Percentiles rank a stretch among this genome's conserved stretches.
Evolutionary conservation across 2,888 invertebrate species (phyloP).

Genomic region (Epirrita christyi): DNA sequence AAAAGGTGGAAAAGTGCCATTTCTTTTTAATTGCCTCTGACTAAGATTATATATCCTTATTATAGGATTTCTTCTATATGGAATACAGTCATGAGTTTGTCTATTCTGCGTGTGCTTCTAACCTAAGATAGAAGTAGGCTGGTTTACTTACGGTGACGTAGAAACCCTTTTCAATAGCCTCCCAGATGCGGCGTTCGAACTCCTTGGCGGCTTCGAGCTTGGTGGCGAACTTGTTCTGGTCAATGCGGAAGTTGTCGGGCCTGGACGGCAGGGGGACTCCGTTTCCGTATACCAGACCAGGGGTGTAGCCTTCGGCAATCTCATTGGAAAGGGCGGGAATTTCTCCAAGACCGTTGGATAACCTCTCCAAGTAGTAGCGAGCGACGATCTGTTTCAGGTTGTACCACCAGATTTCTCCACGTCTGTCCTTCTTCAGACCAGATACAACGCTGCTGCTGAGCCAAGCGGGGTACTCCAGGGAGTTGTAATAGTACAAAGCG

Average conservation of each 20-base stretch:
- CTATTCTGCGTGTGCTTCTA: no score
- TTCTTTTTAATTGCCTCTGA: no score
- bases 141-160: slow-evolving; percentile 64
- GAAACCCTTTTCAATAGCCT: slow-evolving; percentile 85
- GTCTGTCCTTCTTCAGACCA: slow-evolving; percentile 51
- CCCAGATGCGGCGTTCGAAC: slow-evolving; percentile 83
- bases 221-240: slow-evolving; percentile 70
- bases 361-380: slow-evolving; percentile 90
- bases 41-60: no score
- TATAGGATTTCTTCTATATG: no score
- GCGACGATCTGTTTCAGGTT: slow-evolving; percentile 87
- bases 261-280: slow-evolving; percentile 88
- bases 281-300: slow-evolving; percentile 86
- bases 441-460: slow-evolving; percentile 83
- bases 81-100: no score
- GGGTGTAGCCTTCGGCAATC: slow-evolving; percentile 85
- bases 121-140: neutral
- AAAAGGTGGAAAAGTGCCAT: no score
- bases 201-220: slow-evolving; percentile 73
- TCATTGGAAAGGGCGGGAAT: slow-evolving; percentile 81
- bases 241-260: slow-evolving; percentile 81
- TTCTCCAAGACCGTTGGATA: slow-evolving; percentile 88
- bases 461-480: slow-evolving; percentile 87
- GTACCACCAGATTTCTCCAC: slow-evolving; percentile 41
- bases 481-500: slow-evolving; percentile 86